Conservation (phyloP, 2,888 invertebrate genomes). For the Operophtera brumata region DNA sequence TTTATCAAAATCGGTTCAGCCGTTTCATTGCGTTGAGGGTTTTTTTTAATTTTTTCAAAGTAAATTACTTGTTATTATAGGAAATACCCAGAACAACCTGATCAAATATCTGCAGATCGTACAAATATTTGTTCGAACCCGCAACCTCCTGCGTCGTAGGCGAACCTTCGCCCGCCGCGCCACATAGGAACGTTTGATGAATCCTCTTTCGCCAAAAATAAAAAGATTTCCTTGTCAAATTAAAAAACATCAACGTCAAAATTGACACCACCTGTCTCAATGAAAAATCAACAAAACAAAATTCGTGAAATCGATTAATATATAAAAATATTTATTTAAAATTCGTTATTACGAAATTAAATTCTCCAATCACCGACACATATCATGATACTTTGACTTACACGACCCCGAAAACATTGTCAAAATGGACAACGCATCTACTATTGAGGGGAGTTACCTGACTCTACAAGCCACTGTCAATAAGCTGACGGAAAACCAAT, state of each 20-base stretch:
- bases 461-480: slow-evolving; percentile 52
- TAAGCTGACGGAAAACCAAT: slow-evolving; percentile 56
- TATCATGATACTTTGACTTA: slow-evolving; percentile 26
- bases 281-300: slow-evolving; percentile 10
- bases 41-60: no score
- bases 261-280: slow-evolving; percentile 7
- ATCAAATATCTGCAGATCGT: no score
- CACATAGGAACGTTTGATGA: no score
- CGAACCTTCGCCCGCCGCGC: no score
- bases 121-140: no score
- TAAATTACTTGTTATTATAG: no score
- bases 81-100: no score
- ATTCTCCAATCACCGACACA: background rate
- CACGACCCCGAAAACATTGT: background rate
- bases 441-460: slow-evolving; percentile 21
- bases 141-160: no score
- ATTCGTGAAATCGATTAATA: background rate
- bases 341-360: slow-evolving; percentile 2
- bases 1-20: no score
- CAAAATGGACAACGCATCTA: slow-evolving; percentile 16
- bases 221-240: background rate
- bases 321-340: background rate
- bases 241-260: slow-evolving; percentile 4
- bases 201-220: no score
- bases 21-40: no score